Percentiles rank a stretch among this genome's conserved stretches.
phyloP scores from a whole-genome alignment of 1,140 invertebrate species.

The Brachionus rubens region DNA sequence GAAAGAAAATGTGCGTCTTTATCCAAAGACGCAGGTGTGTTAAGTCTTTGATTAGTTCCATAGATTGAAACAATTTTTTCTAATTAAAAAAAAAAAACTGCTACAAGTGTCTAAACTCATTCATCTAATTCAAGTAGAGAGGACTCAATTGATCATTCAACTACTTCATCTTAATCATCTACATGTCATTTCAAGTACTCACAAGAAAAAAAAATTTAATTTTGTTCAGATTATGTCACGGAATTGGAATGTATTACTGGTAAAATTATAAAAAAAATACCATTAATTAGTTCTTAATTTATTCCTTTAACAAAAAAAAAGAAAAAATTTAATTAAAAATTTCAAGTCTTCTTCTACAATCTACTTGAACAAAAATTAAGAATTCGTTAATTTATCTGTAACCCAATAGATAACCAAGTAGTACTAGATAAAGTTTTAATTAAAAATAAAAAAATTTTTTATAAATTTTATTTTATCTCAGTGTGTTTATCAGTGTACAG shows the following conservation, averaged over 20 bases:
- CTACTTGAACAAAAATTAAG: too few species aligned
- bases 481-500: too few species aligned
- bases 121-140: not conserved
- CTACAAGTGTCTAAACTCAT: not conserved
- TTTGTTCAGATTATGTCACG: not conserved
- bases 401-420: not conserved
- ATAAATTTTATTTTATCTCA: too few species aligned
- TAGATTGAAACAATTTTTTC: not conserved
- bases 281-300: too few species aligned
- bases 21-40: not conserved
- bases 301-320: too few species aligned
- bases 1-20: too few species aligned
- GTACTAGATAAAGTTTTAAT: not conserved
- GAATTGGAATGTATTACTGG: too few species aligned
- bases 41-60: not conserved
- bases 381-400: too few species aligned
- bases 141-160: not conserved
- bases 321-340: too few species aligned
- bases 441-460: slow-evolving; percentile 12
- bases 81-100: slow-evolving; percentile 12
- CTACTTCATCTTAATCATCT: slow-evolving; percentile 15
- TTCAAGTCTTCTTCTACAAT: too few species aligned
- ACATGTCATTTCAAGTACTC: slow-evolving; percentile 33
- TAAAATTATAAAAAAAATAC: too few species aligned
- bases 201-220: not conserved